These are phyloP conservation scores for Solea solea DNA, from an alignment of 2,113 vertebrate species.

Conservation along the genomic window DNA sequence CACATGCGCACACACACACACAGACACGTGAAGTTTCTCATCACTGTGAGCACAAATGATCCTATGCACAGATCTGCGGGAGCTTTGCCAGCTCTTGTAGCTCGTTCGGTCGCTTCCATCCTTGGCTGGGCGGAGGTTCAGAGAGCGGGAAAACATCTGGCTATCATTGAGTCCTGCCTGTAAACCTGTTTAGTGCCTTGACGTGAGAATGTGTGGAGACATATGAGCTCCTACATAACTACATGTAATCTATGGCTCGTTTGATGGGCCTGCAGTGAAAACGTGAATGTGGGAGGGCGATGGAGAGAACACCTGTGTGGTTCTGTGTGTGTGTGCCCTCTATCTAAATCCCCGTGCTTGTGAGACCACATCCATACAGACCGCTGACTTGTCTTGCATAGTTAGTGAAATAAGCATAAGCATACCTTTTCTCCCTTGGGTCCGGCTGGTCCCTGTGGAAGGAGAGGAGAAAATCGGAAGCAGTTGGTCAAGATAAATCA, in stretches of 20 bases:
- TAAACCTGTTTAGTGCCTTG: slow-evolving; percentile 63
- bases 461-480: slow-evolving; percentile 55
- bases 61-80: slow-evolving; percentile 3
- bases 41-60: slow-evolving; percentile 12
- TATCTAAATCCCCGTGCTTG: slow-evolving; percentile 1
- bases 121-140: slow-evolving; percentile 48
- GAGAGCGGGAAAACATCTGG: slow-evolving; percentile 70
- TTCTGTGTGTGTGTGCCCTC: background rate
- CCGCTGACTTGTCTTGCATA: slow-evolving; percentile 7
- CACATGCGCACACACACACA: background rate
- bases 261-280: slow-evolving; percentile 39
- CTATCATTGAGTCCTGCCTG: slow-evolving; percentile 54
- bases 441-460: slow-evolving; percentile 87
- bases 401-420: slow-evolving; percentile 32
- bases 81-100: slow-evolving; percentile 17
- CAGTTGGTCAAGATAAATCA: slow-evolving; percentile 63
- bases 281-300: slow-evolving; percentile 20
- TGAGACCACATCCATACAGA: background rate
- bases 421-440: slow-evolving; percentile 95
- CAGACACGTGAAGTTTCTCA: background rate
- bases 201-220: slow-evolving; percentile 66
- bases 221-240: slow-evolving; percentile 54
- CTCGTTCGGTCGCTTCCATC: slow-evolving; percentile 29
- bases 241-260: slow-evolving; percentile 56
- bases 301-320: slow-evolving; percentile 30